Conservation (phyloP, 2,888 invertebrate genomes). For the Tetanocera ferruginea region DNA sequence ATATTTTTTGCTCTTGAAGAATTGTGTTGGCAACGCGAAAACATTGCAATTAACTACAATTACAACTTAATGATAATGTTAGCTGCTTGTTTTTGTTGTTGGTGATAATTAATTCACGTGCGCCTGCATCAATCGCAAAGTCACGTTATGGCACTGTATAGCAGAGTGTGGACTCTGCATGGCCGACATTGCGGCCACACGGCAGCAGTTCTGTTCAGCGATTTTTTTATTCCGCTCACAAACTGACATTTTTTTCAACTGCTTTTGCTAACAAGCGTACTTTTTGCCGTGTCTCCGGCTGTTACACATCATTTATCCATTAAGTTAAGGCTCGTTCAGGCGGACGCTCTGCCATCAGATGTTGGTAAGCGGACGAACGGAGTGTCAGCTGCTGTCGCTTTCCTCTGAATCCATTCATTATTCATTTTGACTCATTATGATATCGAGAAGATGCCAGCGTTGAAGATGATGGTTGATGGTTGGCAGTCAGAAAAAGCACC, state of each 20-base stretch:
- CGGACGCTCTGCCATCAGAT: neutral
- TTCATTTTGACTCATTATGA: neutral
- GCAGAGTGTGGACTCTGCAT: slow-evolving; percentile 2
- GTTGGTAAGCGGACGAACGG: neutral
- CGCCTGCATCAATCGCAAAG: slow-evolving; percentile 29
- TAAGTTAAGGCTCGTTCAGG: neutral
- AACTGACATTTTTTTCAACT: slow-evolving; percentile 26
- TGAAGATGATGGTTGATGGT: neutral
- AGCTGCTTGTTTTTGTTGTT: slow-evolving; percentile 31
- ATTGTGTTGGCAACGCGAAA: slow-evolving; percentile 37
- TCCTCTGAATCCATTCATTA: slow-evolving; percentile 7
- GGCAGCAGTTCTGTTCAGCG: neutral
- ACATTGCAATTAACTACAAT: slow-evolving; percentile 41
- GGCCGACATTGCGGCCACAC: neutral
- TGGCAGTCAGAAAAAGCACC: neutral
- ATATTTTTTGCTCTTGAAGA: slow-evolving; percentile 20
- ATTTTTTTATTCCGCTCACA: slow-evolving; percentile 8
- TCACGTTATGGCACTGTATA: slow-evolving; percentile 14
- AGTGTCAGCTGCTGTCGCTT: neutral
- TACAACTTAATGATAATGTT: slow-evolving; percentile 39
- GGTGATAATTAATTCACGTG: slow-evolving; percentile 41
- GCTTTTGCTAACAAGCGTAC: slow-evolving; percentile 21
- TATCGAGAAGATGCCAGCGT: neutral
- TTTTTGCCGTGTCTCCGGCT: slow-evolving; percentile 18
- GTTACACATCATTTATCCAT: slow-evolving; percentile 35